A percentile compares a stretch with the other conserved stretches of the same genome.
These are phyloP conservation scores for Oxytorus armatus DNA, from an alignment of 2,888 invertebrate species.

Conservation along the genomic window DNA sequence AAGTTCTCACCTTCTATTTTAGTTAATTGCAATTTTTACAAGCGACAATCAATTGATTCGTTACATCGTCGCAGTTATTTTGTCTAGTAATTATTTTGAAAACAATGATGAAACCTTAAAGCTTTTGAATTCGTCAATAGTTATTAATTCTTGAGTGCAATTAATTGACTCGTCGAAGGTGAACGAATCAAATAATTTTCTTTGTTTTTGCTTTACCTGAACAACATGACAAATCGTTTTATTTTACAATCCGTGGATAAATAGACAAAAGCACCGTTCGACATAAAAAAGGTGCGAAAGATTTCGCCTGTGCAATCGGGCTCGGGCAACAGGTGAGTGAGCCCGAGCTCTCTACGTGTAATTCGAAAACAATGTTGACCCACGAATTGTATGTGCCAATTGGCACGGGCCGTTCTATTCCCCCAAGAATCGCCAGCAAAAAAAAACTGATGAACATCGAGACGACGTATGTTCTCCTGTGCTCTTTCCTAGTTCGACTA, in stretches of 20 bases:
- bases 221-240: not conserved
- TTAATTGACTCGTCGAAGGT: not conserved
- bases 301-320: conserved; percentile 11
- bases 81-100: too few relatives aligned
- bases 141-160: not conserved
- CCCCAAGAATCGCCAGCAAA: too few relatives aligned
- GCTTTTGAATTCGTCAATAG: too few relatives aligned
- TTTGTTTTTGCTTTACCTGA: not conserved
- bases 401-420: conserved; percentile 59
- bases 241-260: not conserved
- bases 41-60: too few relatives aligned
- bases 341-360: conserved; percentile 25
- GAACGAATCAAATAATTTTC: not conserved
- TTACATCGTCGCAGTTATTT: too few relatives aligned
- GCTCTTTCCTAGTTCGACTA: not conserved
- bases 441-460: too few relatives aligned
- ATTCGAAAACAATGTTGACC: conserved; percentile 48
- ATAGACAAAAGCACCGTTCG: not conserved
- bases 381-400: conserved; percentile 60
- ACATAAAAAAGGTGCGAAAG: conserved; percentile 1
- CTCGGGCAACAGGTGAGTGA: conserved; percentile 48
- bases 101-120: too few relatives aligned
- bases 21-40: too few relatives aligned
- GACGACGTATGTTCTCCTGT: too few relatives aligned
- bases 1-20: too few relatives aligned